phyloP scores from a whole-genome alignment of 2,888 invertebrate species.

The Tolmerus cingulatus region DNA sequence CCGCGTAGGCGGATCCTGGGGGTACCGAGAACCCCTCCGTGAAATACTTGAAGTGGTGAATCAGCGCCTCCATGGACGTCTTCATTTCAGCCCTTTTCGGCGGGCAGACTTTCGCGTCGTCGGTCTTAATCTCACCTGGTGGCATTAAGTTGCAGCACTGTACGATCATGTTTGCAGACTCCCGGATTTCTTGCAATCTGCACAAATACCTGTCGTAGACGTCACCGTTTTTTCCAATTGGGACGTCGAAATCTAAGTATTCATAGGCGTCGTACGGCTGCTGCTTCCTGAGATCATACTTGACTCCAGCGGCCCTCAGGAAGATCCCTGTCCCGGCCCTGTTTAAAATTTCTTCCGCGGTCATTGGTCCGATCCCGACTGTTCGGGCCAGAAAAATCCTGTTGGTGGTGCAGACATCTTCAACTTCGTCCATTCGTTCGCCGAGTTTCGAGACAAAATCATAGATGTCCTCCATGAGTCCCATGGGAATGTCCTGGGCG shows the following conservation, averaged over 20 bases:
- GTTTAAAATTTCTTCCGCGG: constrained; percentile 79
- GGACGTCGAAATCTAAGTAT: constrained; percentile 83
- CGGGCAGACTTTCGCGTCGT: constrained; percentile 80
- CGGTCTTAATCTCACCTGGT: constrained; percentile 76
- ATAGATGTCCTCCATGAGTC: constrained; percentile 81
- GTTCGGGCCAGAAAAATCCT: constrained; percentile 77
- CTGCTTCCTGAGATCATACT: constrained; percentile 85
- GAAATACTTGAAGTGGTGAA: constrained; percentile 89
- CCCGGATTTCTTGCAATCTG: constrained; percentile 76
- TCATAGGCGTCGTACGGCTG: constrained; percentile 88
- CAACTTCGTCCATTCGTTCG: constrained; percentile 83
- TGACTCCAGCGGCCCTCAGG: constrained; percentile 81
- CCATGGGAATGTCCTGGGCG: constrained; percentile 74
- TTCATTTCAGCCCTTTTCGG: constrained; percentile 85
- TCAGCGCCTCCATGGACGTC: constrained; percentile 84
- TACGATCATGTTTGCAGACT: constrained; percentile 78
- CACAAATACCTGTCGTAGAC: constrained; percentile 82
- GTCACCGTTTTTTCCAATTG: constrained; percentile 82
- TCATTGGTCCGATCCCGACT: constrained; percentile 75
- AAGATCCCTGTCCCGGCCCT: constrained; percentile 78
- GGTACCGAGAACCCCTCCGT: constrained; percentile 84
- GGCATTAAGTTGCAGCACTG: constrained; percentile 89
- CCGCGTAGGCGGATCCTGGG: constrained; percentile 82
- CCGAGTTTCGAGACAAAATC: constrained; percentile 73
- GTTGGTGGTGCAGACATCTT: constrained; percentile 79